phyloP scores from a whole-genome alignment of 2,113 vertebrate genomes.

The Tragelaphus strepsiceros region DNA sequence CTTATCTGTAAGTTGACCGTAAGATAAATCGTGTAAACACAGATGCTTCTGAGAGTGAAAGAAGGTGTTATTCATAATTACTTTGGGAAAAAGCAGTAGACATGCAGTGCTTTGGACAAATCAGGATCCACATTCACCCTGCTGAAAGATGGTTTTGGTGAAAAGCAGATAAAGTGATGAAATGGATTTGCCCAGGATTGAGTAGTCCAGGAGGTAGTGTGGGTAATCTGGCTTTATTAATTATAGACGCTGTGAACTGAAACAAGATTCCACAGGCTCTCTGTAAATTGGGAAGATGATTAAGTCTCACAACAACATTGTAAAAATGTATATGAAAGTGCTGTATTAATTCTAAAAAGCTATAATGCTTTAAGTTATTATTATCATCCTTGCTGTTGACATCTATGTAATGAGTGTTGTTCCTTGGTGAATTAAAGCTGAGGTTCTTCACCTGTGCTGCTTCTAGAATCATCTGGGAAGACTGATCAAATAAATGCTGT shows the following conservation, averaged over 20 bases:
- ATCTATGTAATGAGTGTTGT: not conserved
- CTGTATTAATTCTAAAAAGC: not conserved
- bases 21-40: not conserved
- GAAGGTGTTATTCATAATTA: not conserved
- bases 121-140: fast-evolving
- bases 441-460: not conserved
- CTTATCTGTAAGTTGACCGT: not conserved
- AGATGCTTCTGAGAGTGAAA: not conserved
- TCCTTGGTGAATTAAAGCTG: not conserved
- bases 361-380: not conserved
- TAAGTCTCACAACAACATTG: not conserved
- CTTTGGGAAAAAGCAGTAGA: not conserved
- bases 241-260: not conserved
- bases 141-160: not conserved
- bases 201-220: not conserved
- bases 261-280: not conserved
- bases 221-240: not conserved
- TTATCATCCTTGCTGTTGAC: not conserved
- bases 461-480: not conserved
- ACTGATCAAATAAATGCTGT: not conserved
- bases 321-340: not conserved
- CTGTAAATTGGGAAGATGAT: not conserved
- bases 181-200: not conserved
- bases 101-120: not conserved
- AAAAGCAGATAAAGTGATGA: not conserved